Percentiles rank a stretch among this genome's conserved stretches.
These are phyloP conservation scores for Achlya flavicornis DNA, from an alignment of 2,888 invertebrate genomes.

Conservation along the genomic window DNA sequence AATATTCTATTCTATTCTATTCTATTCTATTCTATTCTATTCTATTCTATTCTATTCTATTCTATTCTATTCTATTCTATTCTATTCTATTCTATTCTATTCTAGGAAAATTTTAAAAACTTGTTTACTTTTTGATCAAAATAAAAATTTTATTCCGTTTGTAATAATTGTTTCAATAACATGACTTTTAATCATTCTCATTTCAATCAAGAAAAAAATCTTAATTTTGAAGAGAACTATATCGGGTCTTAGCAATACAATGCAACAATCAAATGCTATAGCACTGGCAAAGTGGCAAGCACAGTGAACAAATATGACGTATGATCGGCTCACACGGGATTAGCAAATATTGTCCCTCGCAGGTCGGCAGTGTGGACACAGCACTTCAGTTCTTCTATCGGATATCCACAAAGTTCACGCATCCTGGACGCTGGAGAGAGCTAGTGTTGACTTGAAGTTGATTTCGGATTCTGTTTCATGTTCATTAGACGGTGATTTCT, in stretches of 20 bases:
- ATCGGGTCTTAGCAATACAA: neutral
- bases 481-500: neutral
- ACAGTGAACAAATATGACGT: constrained; percentile 45
- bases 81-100: too few relatives aligned
- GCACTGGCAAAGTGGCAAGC: neutral
- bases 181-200: too few relatives aligned
- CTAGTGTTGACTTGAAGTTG: constrained; percentile 33
- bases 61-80: too few relatives aligned
- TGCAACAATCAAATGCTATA: neutral
- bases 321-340: constrained; percentile 51
- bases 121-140: too few relatives aligned
- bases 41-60: too few relatives aligned
- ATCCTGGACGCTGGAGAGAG: constrained; percentile 38
- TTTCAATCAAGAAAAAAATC: too few relatives aligned
- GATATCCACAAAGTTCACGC: constrained; percentile 53
- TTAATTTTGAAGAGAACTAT: too few relatives aligned
- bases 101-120: too few relatives aligned
- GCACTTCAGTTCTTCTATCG: constrained; percentile 66
- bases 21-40: too few relatives aligned
- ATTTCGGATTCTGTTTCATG: neutral
- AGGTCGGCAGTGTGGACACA: constrained; percentile 53
- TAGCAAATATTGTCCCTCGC: constrained; percentile 44
- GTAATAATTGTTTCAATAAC: too few relatives aligned
- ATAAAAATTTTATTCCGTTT: too few relatives aligned
- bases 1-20: too few relatives aligned